Base-by-base conservation (phyloP, 37 sponge, comb jelly and placozoan genomes). In the Hormiphora californensis region DNA sequence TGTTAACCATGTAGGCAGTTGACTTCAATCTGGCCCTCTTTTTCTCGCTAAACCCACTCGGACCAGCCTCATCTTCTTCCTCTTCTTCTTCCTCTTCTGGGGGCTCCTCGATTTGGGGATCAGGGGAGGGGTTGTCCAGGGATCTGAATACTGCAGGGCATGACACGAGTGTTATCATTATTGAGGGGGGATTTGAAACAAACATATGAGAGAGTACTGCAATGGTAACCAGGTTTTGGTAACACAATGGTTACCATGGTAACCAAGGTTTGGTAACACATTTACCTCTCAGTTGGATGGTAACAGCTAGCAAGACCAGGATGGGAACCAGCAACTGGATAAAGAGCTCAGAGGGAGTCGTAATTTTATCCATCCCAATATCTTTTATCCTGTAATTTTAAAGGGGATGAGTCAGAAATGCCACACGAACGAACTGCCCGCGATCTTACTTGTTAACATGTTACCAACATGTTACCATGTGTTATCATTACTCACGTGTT, bases 231-330 rank as follows among this genome's bases (percentile, higher is more conserved):
- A 46, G 51, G 8, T 8, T 46, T 46, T 46, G 12, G 12, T 17
- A 12, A 17, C 12, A 12, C 11, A 12, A 46, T 17, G 51, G 12
- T 46, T 46, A 17, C 12, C 12, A 8, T 17, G 12, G 51, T 8
- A 8, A 46, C 51, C 12, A 46, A 46, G 8, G 8, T 46, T 8
- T 46, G 51, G 51, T 8, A 46, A 46, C 51, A 46, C 12, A 49
- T 49, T 49, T 25, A 65, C 68, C 68, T 65, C 68, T 65, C 19
- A 65, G 68, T 65, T 65, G 68, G 4, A 65, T 65, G 7, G 68
- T 65, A 17, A 65, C 68, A 19, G 68, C 17, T 36, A 65, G 68
- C 68, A 65, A 39, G 21, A 65, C 68, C 5, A 65, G 68, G 3
- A 65, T 65, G 17, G 68, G 68, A 31, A 65, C 25, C 7, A 65